phyloP scores from a whole-genome alignment of 2,888 invertebrate genomes.

The Sialis lutaria region DNA sequence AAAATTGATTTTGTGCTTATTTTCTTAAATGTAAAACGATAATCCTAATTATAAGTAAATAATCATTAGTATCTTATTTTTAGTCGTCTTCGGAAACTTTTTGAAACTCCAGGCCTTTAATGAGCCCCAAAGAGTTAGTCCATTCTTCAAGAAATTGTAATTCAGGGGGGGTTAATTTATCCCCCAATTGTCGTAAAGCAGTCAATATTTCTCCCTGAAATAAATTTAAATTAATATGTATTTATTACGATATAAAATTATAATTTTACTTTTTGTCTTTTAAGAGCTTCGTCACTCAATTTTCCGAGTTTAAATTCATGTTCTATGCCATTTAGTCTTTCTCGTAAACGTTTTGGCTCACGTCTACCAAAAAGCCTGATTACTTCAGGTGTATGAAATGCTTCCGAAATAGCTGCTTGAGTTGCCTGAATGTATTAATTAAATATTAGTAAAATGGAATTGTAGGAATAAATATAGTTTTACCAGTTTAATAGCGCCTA shows the following conservation, averaged over 20 bases:
- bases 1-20: too few relatives aligned
- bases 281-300: slow-evolving; percentile 27
- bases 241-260: background rate
- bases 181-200: slow-evolving; percentile 31
- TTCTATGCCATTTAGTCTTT: slow-evolving; percentile 37
- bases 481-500: slow-evolving; percentile 48
- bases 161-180: slow-evolving; percentile 28
- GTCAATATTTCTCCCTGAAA: slow-evolving; percentile 29
- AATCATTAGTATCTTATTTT: slow-evolving; percentile 15
- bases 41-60: background rate
- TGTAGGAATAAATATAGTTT: slow-evolving; percentile 10
- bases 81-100: slow-evolving; percentile 23
- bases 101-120: slow-evolving; percentile 25
- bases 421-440: slow-evolving; percentile 35
- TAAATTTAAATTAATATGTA: background rate
- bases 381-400: slow-evolving; percentile 58
- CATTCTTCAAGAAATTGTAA: slow-evolving; percentile 29
- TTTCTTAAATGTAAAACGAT: background rate
- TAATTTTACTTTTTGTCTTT: slow-evolving; percentile 29
- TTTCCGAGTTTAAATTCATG: slow-evolving; percentile 43
- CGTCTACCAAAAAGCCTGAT: slow-evolving; percentile 53
- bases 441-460: background rate
- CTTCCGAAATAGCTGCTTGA: slow-evolving; percentile 53
- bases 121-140: slow-evolving; percentile 21
- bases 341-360: slow-evolving; percentile 44